Base-by-base conservation (phyloP, 1,140 invertebrate species). In the Hirudo medicinalis region DNA sequence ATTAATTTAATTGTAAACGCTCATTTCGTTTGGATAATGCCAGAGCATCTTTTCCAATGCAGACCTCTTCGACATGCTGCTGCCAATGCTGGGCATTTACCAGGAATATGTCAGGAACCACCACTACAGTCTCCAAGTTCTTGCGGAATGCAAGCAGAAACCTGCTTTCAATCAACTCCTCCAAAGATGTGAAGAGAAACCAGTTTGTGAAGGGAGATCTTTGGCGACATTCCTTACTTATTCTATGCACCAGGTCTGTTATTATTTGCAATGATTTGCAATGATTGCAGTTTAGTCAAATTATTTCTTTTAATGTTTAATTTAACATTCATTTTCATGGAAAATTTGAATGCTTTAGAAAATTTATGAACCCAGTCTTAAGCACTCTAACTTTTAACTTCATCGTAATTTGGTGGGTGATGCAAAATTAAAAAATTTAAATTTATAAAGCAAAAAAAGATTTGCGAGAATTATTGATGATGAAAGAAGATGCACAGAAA, bases 41-140 rank as follows among this genome's bases (percentile, higher is more conserved):
- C 2, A 36, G 2, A 6, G 32, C 32, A 36, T 36, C 5, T 17
- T 49, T 49, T 49, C 11, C 9, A 49, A 84, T 92, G 91, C 90
- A 77, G 92, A 94, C 83, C 83, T 94, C 76, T 94, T 94, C 83
- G 91, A 94, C 81, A 93, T 94, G 90, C 82, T 94, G 76, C 85
- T 94, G 73, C 91, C 92, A 60, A 94, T 94, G 91, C 83, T 94
- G 78, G 89, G 88, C 76, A 94, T 94, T 80, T 94, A 94, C 83
- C 91, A 94, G 83, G 91, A 94, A 83, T 94, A 94, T 78, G 91
- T 94, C 15, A 82, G 92, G 60, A 94, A 94, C 81, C 92, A 94
- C 81, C 91, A 94, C 80, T 94, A 92, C 83, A 91, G 90, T 74
- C 84, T 94, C 9, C 91, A 95, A 84, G 91, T 94, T 4, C 85